A percentile compares a stretch with the other conserved stretches of the same genome.
These are phyloP conservation scores for Chaitophorus viminalis DNA, from an alignment of 2,888 invertebrate species.

Conservation along the genomic window DNA sequence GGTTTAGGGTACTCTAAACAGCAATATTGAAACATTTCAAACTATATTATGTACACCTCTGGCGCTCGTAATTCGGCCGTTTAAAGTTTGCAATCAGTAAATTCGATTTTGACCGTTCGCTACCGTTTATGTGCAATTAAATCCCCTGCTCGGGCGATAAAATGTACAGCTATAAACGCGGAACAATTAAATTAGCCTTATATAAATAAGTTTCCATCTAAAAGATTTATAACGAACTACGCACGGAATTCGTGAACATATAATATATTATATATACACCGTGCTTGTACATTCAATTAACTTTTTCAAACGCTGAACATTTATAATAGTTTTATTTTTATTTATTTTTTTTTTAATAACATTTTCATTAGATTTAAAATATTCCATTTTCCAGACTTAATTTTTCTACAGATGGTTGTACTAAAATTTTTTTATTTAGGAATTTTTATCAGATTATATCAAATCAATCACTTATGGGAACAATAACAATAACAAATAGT, in stretches of 20 bases:
- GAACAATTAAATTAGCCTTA: not conserved
- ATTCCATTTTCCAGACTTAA: no score
- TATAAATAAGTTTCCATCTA: not conserved
- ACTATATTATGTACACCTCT: not conserved
- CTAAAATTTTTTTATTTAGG: no score
- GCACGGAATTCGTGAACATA: not conserved
- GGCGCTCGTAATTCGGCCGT: not conserved
- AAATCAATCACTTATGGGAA: no score
- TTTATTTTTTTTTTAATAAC: no score
- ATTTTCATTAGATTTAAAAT: no score
- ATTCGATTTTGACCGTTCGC: conserved; percentile 32
- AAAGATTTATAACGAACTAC: not conserved
- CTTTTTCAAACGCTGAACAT: no score
- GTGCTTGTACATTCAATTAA: no score
- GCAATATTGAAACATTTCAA: not conserved
- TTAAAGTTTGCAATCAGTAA: conserved; percentile 25
- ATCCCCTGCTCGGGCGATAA: not conserved
- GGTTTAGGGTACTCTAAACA: conserved; percentile 11
- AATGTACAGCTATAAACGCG: conserved; percentile 10
- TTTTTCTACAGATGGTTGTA: no score
- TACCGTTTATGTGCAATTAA: conserved; percentile 35
- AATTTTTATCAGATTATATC: no score
- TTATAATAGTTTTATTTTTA: no score
- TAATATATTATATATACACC: no score
- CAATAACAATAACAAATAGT: no score